Conservation (phyloP, 2,113 vertebrate genomes). For the Macquaria australasica region DNA sequence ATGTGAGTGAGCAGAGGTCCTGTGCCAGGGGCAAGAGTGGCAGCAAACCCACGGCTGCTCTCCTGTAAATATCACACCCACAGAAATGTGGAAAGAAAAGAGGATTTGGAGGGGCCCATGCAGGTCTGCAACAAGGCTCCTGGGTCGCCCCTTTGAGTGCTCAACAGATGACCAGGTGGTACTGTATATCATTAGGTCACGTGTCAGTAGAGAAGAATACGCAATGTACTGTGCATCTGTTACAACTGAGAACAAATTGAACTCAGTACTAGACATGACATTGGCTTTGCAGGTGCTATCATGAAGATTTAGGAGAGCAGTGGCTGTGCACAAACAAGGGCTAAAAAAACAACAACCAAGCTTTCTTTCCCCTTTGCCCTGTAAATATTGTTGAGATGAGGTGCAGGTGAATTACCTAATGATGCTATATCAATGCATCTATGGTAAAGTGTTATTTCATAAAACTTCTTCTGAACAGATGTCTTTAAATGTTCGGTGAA, state of each 20-base stretch:
- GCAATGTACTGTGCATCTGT: conserved; percentile 56
- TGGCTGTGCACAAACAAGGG: not conserved
- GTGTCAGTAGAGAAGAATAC: conserved; percentile 14
- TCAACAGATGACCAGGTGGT: conserved; percentile 74
- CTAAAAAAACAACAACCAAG: not conserved
- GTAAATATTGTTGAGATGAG: not conserved
- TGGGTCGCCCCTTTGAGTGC: conserved; percentile 49
- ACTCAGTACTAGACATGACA: not conserved
- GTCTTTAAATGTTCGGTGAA: not conserved
- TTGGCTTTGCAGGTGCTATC: conserved; percentile 12
- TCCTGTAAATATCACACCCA: conserved; percentile 71
- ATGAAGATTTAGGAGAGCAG: not conserved
- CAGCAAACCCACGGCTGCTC: conserved; percentile 71
- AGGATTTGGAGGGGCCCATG: conserved; percentile 75
- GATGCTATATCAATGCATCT: not conserved
- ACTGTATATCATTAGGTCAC: conserved; percentile 41
- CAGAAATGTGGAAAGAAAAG: conserved; percentile 69
- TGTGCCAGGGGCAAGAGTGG: conserved; percentile 76
- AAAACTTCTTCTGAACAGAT: not conserved
- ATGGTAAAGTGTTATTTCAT: not conserved
- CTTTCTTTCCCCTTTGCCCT: not conserved
- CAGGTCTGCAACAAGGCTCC: conserved; percentile 58
- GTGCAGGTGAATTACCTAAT: not conserved
- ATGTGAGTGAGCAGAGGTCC: conserved; percentile 54
- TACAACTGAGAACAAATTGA: conserved; percentile 7